Evolutionary conservation across 2,888 invertebrate species (phyloP).

Genomic region (Ochropleura plecta): DNA sequence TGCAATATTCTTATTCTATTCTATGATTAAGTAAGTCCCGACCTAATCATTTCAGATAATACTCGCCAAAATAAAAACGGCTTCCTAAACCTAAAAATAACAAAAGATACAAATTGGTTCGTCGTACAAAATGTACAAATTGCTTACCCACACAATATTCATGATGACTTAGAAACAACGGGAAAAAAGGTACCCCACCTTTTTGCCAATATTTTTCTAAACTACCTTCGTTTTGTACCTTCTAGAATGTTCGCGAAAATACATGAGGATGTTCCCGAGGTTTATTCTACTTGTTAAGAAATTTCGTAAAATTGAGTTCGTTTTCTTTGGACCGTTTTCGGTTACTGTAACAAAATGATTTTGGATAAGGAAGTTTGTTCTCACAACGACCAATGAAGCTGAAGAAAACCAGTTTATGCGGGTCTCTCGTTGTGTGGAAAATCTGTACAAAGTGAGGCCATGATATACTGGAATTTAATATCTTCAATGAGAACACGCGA

Average conservation of each 20-base stretch:
- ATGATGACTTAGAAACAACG: conserved; percentile 30
- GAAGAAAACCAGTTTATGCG: too few species aligned
- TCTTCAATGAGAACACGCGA: too few species aligned
- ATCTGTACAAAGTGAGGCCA: too few species aligned
- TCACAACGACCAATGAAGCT: too few species aligned
- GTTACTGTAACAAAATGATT: not conserved
- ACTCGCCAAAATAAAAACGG: not conserved
- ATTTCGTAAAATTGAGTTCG: conserved; percentile 19
- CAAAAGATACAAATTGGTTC: conserved; percentile 4
- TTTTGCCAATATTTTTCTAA: conserved; percentile 36
- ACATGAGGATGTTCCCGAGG: conserved; percentile 24
- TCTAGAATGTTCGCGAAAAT: conserved; percentile 29
- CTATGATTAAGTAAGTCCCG: not conserved
- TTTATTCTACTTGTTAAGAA: conserved; percentile 22
- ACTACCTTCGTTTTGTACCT: conserved; percentile 1
- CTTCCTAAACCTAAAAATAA: conserved; percentile 3
- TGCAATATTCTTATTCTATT: too few species aligned
- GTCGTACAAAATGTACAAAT: conserved; percentile 4
- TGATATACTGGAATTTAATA: too few species aligned
- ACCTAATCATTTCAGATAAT: not conserved
- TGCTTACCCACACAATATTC: conserved; percentile 9
- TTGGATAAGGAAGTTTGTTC: too few species aligned
- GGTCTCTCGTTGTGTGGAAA: too few species aligned
- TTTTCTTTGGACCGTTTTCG: not conserved
- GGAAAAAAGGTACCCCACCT: not conserved